Conservation (phyloP, 1,140 invertebrate species). For the Tetraneura akinire region DNA sequence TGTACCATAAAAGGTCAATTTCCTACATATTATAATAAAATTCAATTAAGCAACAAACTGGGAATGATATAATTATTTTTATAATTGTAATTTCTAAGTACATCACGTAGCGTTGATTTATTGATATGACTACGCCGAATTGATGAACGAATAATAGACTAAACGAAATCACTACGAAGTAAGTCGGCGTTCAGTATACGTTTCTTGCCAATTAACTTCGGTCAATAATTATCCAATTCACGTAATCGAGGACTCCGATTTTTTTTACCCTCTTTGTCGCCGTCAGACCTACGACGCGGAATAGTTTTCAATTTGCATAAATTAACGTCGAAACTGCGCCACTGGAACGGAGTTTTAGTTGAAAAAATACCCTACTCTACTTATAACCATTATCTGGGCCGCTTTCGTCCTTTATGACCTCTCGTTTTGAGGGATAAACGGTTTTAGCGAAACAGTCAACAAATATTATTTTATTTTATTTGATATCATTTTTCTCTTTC, state of each 20-base stretch:
- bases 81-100: not conserved
- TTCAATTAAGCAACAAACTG: too few species aligned
- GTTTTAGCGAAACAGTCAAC: not conserved
- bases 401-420: not conserved
- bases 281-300: not conserved
- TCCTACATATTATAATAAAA: too few species aligned
- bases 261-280: not conserved
- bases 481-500: not conserved
- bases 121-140: too few species aligned
- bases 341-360: not conserved
- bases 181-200: not conserved
- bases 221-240: not conserved
- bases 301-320: slow-evolving; percentile 28
- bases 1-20: too few species aligned
- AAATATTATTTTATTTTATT: not conserved
- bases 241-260: not conserved
- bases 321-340: not conserved
- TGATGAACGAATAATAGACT: not conserved
- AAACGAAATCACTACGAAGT: not conserved
- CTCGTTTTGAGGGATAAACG: not conserved
- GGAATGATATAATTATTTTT: too few species aligned
- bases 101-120: not conserved
- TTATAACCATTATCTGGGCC: not conserved
- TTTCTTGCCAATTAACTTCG: not conserved
- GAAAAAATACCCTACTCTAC: not conserved